Evolutionary conservation across 2,888 invertebrate genomes (phyloP).

Genomic region (Metellina segmentata): DNA sequence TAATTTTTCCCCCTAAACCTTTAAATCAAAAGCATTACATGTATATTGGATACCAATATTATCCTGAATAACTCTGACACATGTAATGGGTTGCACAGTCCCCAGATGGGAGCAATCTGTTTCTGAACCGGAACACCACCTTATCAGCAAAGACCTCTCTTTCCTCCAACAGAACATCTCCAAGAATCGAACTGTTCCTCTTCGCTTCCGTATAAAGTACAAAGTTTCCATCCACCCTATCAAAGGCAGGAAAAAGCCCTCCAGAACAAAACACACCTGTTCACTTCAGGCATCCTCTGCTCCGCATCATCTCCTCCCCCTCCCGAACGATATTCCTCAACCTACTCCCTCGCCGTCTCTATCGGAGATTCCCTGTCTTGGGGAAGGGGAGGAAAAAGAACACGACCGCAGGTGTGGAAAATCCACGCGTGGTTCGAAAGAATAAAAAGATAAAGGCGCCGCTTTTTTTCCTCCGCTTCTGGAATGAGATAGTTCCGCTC

Average conservation of each 20-base stretch:
- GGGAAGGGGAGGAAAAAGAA: background rate
- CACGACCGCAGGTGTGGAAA: background rate
- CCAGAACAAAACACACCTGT: background rate
- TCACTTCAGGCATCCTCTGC: background rate
- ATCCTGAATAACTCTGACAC: no score
- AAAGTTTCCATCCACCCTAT: background rate
- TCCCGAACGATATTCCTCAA: no score
- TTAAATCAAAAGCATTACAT: no score
- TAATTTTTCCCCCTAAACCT: no score
- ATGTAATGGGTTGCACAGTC: no score
- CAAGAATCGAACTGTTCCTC: background rate
- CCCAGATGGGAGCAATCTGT: background rate
- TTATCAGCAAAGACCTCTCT: background rate
- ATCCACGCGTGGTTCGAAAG: background rate
- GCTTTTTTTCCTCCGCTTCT: background rate
- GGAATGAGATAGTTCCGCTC: background rate
- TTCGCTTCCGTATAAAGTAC: background rate
- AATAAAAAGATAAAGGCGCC: background rate
- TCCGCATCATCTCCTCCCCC: no score
- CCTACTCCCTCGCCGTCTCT: no score
- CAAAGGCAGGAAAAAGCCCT: background rate
- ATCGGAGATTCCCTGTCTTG: background rate
- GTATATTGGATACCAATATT: no score
- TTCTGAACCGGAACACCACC: background rate
- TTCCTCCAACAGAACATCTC: background rate